Evolutionary conservation across 2,797 vertebrate species (phyloP).

Genomic region (Pelodytes ibericus): DNA sequence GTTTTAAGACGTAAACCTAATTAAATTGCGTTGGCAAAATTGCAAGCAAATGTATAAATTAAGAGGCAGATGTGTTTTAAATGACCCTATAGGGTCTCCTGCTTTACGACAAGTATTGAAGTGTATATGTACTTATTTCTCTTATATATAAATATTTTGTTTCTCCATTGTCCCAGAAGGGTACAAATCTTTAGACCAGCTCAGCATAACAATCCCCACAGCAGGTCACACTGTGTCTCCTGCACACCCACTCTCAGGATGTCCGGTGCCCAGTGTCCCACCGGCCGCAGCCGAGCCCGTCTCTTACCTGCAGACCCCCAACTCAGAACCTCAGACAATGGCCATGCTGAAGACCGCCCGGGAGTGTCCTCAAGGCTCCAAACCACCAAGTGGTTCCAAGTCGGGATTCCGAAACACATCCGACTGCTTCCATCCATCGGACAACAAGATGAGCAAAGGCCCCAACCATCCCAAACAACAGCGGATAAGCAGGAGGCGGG

Average conservation of each 20-base stretch:
- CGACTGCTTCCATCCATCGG: slow-evolving; percentile 80
- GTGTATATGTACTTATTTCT: too few species aligned
- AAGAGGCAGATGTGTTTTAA: too few species aligned
- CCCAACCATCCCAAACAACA: slow-evolving; percentile 82
- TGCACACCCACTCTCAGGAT: slow-evolving; percentile 89
- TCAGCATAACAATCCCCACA: slow-evolving; percentile 85
- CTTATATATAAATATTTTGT: slow-evolving; percentile 35
- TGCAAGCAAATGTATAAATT: too few species aligned
- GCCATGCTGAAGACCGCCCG: slow-evolving; percentile 81
- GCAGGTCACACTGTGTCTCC: slow-evolving; percentile 82
- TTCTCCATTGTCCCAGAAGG: slow-evolving; percentile 66
- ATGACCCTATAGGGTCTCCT: too few species aligned
- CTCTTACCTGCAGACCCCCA: slow-evolving; percentile 88
- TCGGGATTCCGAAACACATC: slow-evolving; percentile 79
- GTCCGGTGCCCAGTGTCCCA: slow-evolving; percentile 91
- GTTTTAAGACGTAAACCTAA: too few species aligned
- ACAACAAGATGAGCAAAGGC: slow-evolving; percentile 78
- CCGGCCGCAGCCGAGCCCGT: slow-evolving; percentile 90
- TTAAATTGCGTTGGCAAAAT: too few species aligned
- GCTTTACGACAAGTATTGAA: too few species aligned
- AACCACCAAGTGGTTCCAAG: slow-evolving; percentile 90
- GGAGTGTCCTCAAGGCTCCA: slow-evolving; percentile 92
- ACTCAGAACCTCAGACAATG: slow-evolving; percentile 85
- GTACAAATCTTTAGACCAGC: slow-evolving; percentile 86
- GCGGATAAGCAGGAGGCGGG: slow-evolving; percentile 82